phyloP scores from a whole-genome alignment of 2,888 invertebrate species.

The Sycophila texana region DNA sequence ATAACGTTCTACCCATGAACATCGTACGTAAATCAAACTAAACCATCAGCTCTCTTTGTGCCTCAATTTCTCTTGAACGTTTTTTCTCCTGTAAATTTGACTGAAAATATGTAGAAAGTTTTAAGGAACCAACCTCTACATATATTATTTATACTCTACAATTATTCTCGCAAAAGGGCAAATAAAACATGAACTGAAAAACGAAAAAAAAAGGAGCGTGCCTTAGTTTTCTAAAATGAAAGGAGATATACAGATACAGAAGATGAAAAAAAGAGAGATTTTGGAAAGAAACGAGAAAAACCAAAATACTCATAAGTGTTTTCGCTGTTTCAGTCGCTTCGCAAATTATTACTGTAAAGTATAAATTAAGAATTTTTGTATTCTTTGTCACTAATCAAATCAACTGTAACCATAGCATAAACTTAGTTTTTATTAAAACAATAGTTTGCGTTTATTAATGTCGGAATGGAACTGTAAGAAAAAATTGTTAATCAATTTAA shows the following conservation, averaged over 20 bases:
- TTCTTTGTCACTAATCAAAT: no score
- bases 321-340: neutral
- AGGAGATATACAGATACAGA: constrained; percentile 16
- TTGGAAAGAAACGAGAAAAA: constrained; percentile 15
- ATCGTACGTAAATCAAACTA: constrained; percentile 33
- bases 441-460: neutral
- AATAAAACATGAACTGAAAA: constrained; percentile 59
- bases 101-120: constrained; percentile 24
- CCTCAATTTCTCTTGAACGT: constrained; percentile 33
- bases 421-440: no score
- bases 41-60: constrained; percentile 48
- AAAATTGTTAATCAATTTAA: no score
- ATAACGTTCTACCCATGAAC: constrained; percentile 25
- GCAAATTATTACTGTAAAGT: no score
- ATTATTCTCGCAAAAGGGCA: constrained; percentile 21
- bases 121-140: constrained; percentile 8
- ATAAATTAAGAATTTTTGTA: no score
- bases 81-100: constrained; percentile 31
- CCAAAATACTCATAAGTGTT: constrained; percentile 24
- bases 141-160: constrained; percentile 40
- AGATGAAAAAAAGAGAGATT: constrained; percentile 16
- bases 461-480: no score
- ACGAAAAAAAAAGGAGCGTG: constrained; percentile 71
- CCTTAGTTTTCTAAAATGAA: constrained; percentile 69
- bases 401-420: no score